These are phyloP conservation scores for Cerastoderma edule DNA, from an alignment of 2,888 invertebrate genomes.

Conservation along the genomic window DNA sequence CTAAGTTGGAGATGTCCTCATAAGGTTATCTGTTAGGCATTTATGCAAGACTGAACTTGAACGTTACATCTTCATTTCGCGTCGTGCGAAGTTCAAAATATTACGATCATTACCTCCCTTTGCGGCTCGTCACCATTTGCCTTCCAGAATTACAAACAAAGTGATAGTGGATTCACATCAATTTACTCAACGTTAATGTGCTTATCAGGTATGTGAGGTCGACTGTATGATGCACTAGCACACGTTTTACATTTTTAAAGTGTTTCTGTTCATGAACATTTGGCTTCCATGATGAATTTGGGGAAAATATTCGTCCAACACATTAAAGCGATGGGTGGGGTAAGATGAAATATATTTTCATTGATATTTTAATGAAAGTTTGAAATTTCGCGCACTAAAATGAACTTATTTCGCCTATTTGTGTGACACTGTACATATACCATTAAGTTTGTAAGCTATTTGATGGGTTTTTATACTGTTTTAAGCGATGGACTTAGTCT, in stretches of 20 bases:
- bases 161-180: too few species aligned
- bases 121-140: conserved; percentile 13
- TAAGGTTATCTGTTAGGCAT: too few species aligned
- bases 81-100: neutral
- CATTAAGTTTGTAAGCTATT: too few species aligned
- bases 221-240: conserved; percentile 1
- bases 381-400: too few species aligned
- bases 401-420: too few species aligned
- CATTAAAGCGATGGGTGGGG: conserved; percentile 20
- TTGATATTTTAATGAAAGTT: too few species aligned
- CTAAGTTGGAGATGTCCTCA: too few species aligned
- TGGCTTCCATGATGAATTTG: neutral
- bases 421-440: too few species aligned
- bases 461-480: neutral
- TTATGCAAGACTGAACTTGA: conserved; percentile 9
- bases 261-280: neutral
- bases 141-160: neutral
- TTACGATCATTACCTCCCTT: conserved; percentile 1
- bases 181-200: too few species aligned
- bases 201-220: neutral
- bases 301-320: neutral
- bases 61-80: conserved; percentile 5
- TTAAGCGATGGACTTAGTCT: neutral
- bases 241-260: neutral
- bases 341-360: neutral